Evolutionary conservation across 2,888 invertebrate genomes (phyloP).

Genomic region (Melipona beecheii): DNA sequence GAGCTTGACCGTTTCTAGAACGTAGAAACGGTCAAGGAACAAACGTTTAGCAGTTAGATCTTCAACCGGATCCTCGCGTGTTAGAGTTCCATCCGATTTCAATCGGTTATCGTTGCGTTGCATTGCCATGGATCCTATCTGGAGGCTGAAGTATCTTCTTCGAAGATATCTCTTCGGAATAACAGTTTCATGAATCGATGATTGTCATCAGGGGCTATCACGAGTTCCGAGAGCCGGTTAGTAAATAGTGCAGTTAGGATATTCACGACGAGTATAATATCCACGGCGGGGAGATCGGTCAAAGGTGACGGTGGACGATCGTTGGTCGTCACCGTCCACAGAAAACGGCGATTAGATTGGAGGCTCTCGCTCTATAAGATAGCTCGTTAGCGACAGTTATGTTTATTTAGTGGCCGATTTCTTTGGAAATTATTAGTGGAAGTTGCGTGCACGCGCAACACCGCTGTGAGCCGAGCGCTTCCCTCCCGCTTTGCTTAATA

Average conservation of each 20-base stretch:
- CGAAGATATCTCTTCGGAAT: background rate
- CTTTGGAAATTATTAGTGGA: conserved; percentile 40
- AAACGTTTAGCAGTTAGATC: background rate
- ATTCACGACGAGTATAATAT: conserved; percentile 12
- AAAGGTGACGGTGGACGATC: background rate
- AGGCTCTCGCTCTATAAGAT: conserved; percentile 6
- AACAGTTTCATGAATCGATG: conserved; percentile 75
- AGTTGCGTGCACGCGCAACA: conserved; percentile 29
- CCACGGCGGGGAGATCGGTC: background rate
- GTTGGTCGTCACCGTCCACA: background rate
- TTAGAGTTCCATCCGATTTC: background rate
- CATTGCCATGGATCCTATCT: background rate
- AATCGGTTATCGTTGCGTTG: background rate
- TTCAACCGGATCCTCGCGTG: background rate
- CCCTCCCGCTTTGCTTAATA: conserved; percentile 19
- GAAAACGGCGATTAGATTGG: conserved; percentile 7
- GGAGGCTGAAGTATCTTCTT: background rate
- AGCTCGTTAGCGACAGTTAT: conserved; percentile 48
- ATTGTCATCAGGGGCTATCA: conserved; percentile 70
- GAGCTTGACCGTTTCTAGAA: background rate
- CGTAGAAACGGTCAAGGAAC: background rate
- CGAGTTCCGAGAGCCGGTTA: conserved; percentile 46
- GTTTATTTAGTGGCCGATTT: conserved; percentile 54
- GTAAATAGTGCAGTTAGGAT: conserved; percentile 14
- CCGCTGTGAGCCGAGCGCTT: conserved; percentile 13